Base-by-base conservation (phyloP, 1,140 invertebrate genomes). In the Drosophila punjabiensis region DNA sequence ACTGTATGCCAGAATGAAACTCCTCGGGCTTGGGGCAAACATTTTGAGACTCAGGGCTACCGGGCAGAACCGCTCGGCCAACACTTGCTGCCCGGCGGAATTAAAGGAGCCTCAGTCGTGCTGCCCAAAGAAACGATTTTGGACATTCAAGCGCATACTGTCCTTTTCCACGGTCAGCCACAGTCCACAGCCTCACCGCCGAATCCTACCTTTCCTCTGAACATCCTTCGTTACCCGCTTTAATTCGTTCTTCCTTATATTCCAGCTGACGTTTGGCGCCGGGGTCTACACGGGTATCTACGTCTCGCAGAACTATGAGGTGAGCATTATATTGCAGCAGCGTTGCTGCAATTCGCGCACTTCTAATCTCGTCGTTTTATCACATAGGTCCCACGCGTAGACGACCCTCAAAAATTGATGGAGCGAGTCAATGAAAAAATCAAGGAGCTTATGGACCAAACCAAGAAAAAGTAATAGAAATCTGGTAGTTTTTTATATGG, bases 251-350 rank as follows among this genome's bases (percentile, higher is more conserved):
- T 48, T 37, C 48, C 41, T 5, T 35, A 39, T 47, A 9, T 95
- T 96, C 59, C 93, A 98, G 97, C 79, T 97, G 64, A 96, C 95
- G 43, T 96, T 97, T 92, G 94, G 96, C 30, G 88, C 95, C 79
- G 97, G 97, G 35, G 93, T 97, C 30, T 98, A 98, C 83, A 94
- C 96, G 61, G 97, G 97, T 41, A 95, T 97, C 64, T 98, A 97
- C 87, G 85, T 97, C 65, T 95, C 95, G 67, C 97, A 97, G 94
- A 97, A 97, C 93, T 97, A 97, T 94, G 94, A 97, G 94, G 97
- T 97, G 95, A 93, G 30, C 5, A 14, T 8, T 3, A 10, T 30
- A 11, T 11, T 37, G 52, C 11, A 20, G 13, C 32, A 55, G 11
- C 7, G 30, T n/a, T 37, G 14, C 20, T 37, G 14, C 24, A 35